phyloP scores from a whole-genome alignment of 1,140 invertebrate species.

The Globodera rostochiensis region DNA sequence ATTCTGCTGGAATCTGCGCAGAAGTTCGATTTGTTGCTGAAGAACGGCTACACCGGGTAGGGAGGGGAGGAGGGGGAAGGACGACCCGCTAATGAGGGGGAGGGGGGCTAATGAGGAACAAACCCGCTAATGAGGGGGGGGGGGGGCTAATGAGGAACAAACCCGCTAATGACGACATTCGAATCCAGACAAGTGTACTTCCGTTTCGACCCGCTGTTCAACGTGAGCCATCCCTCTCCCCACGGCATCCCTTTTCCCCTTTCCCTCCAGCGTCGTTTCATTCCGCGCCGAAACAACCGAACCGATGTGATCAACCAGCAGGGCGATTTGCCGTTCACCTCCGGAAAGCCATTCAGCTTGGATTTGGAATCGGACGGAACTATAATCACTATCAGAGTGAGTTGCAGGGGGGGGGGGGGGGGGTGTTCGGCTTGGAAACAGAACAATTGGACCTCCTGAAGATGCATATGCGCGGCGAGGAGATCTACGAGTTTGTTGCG shows the following conservation, averaged over 20 bases:
- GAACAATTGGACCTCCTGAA: not conserved
- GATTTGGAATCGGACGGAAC: not conserved
- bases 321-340: not conserved
- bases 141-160: too few species aligned
- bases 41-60: not conserved
- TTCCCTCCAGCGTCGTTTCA: not conserved
- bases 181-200: not conserved
- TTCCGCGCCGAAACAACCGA: not conserved
- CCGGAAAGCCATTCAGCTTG: not conserved
- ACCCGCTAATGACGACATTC: too few species aligned
- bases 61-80: too few species aligned
- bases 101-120: too few species aligned
- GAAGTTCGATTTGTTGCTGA: slow-evolving; percentile 5
- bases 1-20: not conserved
- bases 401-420: not conserved
- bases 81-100: too few species aligned
- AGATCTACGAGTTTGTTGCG: slow-evolving; percentile 2
- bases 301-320: not conserved
- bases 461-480: not conserved
- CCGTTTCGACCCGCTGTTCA: not conserved
- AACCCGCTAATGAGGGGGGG: too few species aligned
- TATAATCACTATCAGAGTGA: not conserved
- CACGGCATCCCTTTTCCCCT: not conserved
- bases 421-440: not conserved
- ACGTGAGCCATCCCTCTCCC: not conserved